Base-by-base conservation (phyloP, 2,888 invertebrate genomes). In the Apeira syringaria region DNA sequence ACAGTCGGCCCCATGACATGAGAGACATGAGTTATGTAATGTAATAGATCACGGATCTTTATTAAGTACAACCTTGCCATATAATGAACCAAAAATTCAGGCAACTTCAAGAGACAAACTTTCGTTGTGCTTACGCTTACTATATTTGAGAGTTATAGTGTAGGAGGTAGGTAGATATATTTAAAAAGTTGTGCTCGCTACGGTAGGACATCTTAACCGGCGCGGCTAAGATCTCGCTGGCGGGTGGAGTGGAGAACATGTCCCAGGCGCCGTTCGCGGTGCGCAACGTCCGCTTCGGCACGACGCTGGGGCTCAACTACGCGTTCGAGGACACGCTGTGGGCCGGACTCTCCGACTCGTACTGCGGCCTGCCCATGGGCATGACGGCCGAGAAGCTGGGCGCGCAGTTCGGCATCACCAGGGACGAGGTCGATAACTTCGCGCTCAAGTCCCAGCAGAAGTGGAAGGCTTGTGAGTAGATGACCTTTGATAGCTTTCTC, bases 171-270 rank as follows among this genome's bases (percentile, higher is more conserved):
- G n/a, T n/a, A n/a, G n/a, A n/a, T n/a, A n/a, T n/a, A n/a, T n/a
- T n/a, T n/a, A n/a, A n/a, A n/a, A n/a, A n/a, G n/a, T n/a, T n/a
- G n/a, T n/a, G n/a, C n/a, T n/a, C n/a, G n/a, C n/a, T n/a, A n/a
- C n/a, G n/a, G n/a, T n/a, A 96, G 95, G 98, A 98, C 71, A 98
- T 99, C 56, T 62, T 94, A 36, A 88, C 94, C 5, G 98, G 98
- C 17, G 94, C 94, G 50, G 94, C 97, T 1, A 93, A 95, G 62
- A 93, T 99, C 41, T 95, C 96, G 0, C 78, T 99, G 20, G 95
- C 98, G 12, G 99, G 98, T 30, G 99, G 99, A 0, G 93, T 95
- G 2, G 99, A 99, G 70, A 99, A 95, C 80, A 99, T 99, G 99
- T 97, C 97, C 1, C 95, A 97, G 77, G 91, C 95, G 0, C 99